Evolutionary conservation across 2,888 invertebrate species (phyloP), one percentile per base, ranked within the genome.

Genomic region (Baronia brevicornis): DNA sequence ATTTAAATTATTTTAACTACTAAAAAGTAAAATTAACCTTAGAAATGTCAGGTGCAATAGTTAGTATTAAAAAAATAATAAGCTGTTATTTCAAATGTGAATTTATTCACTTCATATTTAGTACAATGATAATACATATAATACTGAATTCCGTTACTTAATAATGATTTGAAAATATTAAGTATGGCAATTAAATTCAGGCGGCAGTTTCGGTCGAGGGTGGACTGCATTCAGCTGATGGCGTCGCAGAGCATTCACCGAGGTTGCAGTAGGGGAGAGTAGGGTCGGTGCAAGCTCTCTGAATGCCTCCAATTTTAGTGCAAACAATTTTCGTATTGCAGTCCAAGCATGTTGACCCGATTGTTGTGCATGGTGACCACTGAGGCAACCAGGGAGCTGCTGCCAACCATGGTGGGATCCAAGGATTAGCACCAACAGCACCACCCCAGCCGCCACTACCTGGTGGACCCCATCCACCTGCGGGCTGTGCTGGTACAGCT

Each of bases 231-330:
- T 62, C 74, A 0, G 44, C 65, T 1, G 75, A 38, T 0, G 84
- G 78, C 1, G 80, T 79, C 4, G 78, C 80, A 0, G 84, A 80
- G 52, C 84, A 84, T 34, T 62, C 61, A n/a, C 84, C 84, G 5
- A 72, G 58, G 52, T 79, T 80, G 58, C 84, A 84, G 51, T 73
- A 63, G 0, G 84, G 84, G 8, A 70, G 43, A 1, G 69, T 58
- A 1, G 82, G 80, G 47, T 82, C 84, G 2, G 54, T 45, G 48
- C 84, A 84, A 4, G 69, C 44, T 5, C 56, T 60, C 30, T 68
- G 56, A 0, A 82, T 41, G 2, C 69, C 74, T 2, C 84, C 80
- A 10, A 79, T 39, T 42, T 77, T 77, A 1, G 79, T 80, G 57
- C 84, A 82, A 5, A 77, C 60, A 1, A 63, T 23, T 38, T 58